Evolutionary conservation across 1,140 invertebrate genomes (phyloP).

Genomic region (Drosophila parvula): DNA sequence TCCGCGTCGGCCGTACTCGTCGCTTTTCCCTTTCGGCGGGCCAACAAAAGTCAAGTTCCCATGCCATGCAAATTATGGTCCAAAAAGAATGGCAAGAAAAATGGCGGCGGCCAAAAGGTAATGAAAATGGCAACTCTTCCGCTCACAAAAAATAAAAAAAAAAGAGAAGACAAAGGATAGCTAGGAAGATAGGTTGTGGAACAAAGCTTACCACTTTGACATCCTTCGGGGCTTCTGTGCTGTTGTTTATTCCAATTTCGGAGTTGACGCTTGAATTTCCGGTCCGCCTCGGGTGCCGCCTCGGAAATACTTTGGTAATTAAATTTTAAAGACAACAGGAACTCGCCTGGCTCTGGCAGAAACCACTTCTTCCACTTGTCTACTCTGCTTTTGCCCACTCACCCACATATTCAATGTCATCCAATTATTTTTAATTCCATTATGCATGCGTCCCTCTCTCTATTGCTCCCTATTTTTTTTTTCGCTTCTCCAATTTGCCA

Average conservation of each 20-base stretch:
- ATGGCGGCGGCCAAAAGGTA: conserved; percentile 55
- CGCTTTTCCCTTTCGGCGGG: conserved; percentile 14
- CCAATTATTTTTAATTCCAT: conserved; percentile 72
- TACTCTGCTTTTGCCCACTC: conserved; percentile 17
- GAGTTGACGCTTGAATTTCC: conserved; percentile 73
- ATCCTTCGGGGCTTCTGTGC: conserved; percentile 22
- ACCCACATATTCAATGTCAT: conserved; percentile 49
- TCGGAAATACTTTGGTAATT: conserved; percentile 74
- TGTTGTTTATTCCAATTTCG: conserved; percentile 53
- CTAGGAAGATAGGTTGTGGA: conserved; percentile 9
- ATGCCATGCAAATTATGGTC: conserved; percentile 77
- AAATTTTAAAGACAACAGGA: conserved; percentile 65
- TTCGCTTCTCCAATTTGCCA: conserved; percentile 47
- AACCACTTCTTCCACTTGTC: neutral
- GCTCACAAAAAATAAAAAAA: conserved; percentile 14
- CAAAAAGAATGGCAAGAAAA: conserved; percentile 47
- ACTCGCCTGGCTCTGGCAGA: conserved; percentile 14
- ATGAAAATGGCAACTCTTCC: conserved; percentile 76
- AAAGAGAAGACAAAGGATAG: neutral
- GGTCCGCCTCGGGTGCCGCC: conserved; percentile 25
- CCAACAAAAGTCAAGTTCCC: conserved; percentile 74
- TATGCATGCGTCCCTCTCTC: neutral
- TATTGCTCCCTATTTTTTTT: conserved; percentile 17
- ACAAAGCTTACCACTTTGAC: conserved; percentile 64
- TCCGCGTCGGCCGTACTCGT: conserved; percentile 17